These are phyloP conservation scores for Alloplasta piceator DNA, from an alignment of 2,888 invertebrate species.

Conservation along the genomic window DNA sequence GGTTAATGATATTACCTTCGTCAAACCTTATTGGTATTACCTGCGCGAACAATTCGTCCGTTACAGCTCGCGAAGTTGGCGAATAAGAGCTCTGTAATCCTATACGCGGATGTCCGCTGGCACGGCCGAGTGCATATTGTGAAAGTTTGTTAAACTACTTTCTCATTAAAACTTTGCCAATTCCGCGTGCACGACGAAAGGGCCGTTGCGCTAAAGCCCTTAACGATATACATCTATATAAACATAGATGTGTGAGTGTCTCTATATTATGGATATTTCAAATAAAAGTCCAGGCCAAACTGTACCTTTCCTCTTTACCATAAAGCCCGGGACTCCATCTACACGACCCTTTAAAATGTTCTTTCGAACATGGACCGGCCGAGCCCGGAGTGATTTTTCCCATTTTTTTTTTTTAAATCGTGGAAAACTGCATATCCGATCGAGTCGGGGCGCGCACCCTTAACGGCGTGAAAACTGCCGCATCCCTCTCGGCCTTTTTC, in stretches of 20 bases:
- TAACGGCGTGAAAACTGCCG: slow-evolving; percentile 41
- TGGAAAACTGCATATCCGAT: slow-evolving; percentile 66
- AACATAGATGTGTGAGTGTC: not conserved
- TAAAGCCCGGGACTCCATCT: slow-evolving; percentile 39
- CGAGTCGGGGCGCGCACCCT: slow-evolving; percentile 38
- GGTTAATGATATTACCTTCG: slow-evolving; percentile 17
- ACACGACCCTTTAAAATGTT: not conserved
- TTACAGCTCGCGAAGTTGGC: slow-evolving; percentile 55
- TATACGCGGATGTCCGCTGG: slow-evolving; percentile 66
- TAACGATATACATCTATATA: slow-evolving; percentile 37
- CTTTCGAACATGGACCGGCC: slow-evolving; percentile 1
- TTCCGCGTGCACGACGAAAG: slow-evolving; percentile 69
- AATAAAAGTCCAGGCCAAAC: slow-evolving; percentile 35
- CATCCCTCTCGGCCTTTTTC: slow-evolving; percentile 56
- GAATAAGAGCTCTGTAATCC: slow-evolving; percentile 66
- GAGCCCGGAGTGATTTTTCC: not conserved
- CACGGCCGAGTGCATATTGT: slow-evolving; percentile 66
- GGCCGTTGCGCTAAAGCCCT: slow-evolving; percentile 48
- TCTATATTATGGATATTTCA: slow-evolving; percentile 45
- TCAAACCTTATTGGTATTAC: slow-evolving; percentile 28
- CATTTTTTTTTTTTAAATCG: not conserved
- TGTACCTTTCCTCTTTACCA: slow-evolving; percentile 37
- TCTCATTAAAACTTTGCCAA: slow-evolving; percentile 78
- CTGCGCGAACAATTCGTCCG: slow-evolving; percentile 50
- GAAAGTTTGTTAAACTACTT: slow-evolving; percentile 77